Base-by-base conservation (phyloP, 1,140 invertebrate genomes). In the Mactra quadrangularis region DNA sequence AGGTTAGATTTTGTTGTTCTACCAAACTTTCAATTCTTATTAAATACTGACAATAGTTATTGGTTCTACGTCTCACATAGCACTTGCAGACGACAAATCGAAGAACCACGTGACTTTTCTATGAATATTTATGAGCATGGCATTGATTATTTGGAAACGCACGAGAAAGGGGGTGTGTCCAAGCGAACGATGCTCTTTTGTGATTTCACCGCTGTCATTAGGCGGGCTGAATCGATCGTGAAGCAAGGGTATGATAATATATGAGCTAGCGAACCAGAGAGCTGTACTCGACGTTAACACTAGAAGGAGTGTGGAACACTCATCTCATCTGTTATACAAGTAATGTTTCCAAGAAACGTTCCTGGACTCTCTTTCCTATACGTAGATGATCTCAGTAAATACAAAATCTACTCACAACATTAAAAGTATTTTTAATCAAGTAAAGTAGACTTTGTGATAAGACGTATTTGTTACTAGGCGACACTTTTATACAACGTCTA, bases 21-120 rank as follows among this genome's bases (percentile, higher is more conserved):
- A 29, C 57, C 35, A 62, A 60, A 60, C 53, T 60, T 82, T 60
- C 53, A 38, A 62, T 82, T 72, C 59, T 82, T 74, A 82, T 64
- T 74, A 82, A 52, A 66, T 74, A 74, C 70, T 82, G 79, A 82
- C 79, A 82, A 64, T 52, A 64, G 47, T 50, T 47, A 82, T 71
- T 76, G 57, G 74, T 19, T 62, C 59, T 33, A 57, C 41, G 74
- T 76, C 74, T 76, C 74, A 31, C 57, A 62, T 76, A 76, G 33
- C 74, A 64, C 38, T 75, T 75, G 33, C 53, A 76, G 74, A 76
- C 74, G 55, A 76, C 55, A 60, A 50, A 41, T 50, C 38, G 2
- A 50, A 38, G 19, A 45, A 35, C 17, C 76, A 78, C 77, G 52
- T 81, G 77, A 59, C 60, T 6, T 33, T 4, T n/a, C 41, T 27